Conservation (phyloP, 2,888 invertebrate species). For the Leptura quadrifasciata region DNA sequence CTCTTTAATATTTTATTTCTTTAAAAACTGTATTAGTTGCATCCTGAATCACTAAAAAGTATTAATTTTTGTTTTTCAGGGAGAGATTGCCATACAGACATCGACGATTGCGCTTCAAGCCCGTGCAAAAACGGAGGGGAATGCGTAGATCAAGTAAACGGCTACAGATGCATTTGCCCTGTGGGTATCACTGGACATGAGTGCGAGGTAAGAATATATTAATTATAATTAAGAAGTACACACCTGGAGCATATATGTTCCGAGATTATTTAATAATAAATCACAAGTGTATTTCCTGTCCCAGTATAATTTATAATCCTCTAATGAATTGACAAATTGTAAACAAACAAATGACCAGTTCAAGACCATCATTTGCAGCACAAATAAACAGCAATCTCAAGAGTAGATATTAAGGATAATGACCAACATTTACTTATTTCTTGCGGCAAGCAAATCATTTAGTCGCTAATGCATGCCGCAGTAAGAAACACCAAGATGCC, state of each 20-base stretch:
- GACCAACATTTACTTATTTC: conserved; percentile 64
- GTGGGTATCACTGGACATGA: conserved; percentile 90
- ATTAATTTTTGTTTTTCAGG: conserved; percentile 73
- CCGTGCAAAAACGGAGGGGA: conserved; percentile 94
- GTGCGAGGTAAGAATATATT: conserved; percentile 82
- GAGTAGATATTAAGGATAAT: conserved; percentile 64
- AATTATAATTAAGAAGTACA: neutral
- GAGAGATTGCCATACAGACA: conserved; percentile 88
- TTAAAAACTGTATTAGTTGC: neutral
- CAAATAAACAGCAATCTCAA: conserved; percentile 47
- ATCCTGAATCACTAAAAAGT: neutral
- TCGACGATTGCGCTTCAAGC: conserved; percentile 90
- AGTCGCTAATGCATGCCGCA: conserved; percentile 62
- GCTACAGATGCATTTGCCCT: conserved; percentile 92
- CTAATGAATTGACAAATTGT: conserved; percentile 21
- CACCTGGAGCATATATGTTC: neutral
- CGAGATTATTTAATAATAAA: conserved; percentile 28
- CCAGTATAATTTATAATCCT: conserved; percentile 1
- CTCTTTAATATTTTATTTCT: neutral
- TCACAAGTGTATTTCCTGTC: conserved; percentile 14
- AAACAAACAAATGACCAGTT: conserved; percentile 19
- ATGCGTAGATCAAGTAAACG: conserved; percentile 90
- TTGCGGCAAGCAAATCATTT: conserved; percentile 65
- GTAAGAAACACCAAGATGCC: conserved; percentile 61
- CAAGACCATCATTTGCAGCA: conserved; percentile 44